Percentiles rank a stretch among this genome's conserved stretches.
phyloP scores from a whole-genome alignment of 1,140 invertebrate genomes.

The Aphidius ervi region DNA sequence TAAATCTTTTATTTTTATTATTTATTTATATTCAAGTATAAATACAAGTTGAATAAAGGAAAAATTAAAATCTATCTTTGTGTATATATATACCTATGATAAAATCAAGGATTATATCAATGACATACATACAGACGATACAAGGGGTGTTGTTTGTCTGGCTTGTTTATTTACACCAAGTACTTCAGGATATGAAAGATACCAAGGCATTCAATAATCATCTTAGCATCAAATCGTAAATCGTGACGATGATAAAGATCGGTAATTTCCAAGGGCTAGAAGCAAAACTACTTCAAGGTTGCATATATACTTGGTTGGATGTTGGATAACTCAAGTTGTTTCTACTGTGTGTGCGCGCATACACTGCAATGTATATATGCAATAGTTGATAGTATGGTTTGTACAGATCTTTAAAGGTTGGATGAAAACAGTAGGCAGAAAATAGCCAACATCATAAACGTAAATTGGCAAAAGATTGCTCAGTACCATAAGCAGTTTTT shows the following conservation, averaged over 20 bases:
- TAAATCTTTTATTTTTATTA: no score
- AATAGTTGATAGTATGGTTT: not conserved
- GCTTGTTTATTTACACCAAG: no score
- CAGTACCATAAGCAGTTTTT: no score
- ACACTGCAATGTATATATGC: no score
- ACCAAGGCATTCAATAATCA: conserved; percentile 29
- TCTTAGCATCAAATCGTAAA: conserved; percentile 25
- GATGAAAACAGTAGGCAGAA: not conserved
- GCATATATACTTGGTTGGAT: not conserved
- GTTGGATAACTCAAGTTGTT: no score
- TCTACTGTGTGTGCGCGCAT: no score
- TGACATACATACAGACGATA: conserved; percentile 15
- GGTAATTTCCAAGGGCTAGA: conserved; percentile 26
- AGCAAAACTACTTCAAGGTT: conserved; percentile 31
- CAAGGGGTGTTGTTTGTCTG: not conserved
- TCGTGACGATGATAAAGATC: conserved; percentile 33
- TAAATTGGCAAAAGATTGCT: no score
- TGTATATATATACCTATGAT: no score
- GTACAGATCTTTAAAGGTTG: not conserved
- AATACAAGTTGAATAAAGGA: no score
- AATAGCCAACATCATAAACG: not conserved
- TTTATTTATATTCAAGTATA: no score
- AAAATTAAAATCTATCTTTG: not conserved
- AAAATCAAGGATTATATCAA: conserved; percentile 1
- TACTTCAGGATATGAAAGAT: not conserved